These are phyloP conservation scores for Sinonovacula constricta DNA, from an alignment of 1,140 invertebrate species.

Conservation along the genomic window DNA sequence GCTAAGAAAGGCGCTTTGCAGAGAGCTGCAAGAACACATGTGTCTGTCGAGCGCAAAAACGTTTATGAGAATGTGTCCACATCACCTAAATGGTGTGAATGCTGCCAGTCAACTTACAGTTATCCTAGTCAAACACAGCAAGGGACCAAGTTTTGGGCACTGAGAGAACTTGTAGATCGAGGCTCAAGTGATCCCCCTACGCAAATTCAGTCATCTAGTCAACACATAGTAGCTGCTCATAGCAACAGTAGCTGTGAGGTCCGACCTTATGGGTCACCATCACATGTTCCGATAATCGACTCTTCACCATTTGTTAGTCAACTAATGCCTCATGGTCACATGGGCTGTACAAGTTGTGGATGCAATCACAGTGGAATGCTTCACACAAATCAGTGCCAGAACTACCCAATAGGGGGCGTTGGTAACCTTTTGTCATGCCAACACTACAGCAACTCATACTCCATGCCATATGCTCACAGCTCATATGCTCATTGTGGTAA, in stretches of 20 bases:
- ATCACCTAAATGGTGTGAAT: conserved; percentile 41
- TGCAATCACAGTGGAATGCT: conserved; percentile 51
- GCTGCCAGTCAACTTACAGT: conserved; percentile 45
- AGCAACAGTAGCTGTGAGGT: conserved; percentile 29
- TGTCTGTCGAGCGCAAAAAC: conserved; percentile 31
- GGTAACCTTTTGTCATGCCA: conserved; percentile 57
- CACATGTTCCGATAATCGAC: conserved; percentile 34
- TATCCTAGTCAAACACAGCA: conserved; percentile 32
- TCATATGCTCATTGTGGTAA: conserved; percentile 55
- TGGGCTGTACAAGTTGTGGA: conserved; percentile 42
- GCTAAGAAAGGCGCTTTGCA: conserved; percentile 40
- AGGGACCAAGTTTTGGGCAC: conserved; percentile 22
- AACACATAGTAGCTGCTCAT: conserved; percentile 50
- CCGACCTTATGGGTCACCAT: conserved; percentile 35
- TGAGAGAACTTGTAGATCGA: conserved; percentile 47
- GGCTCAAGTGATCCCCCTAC: conserved; percentile 51
- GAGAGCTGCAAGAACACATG: conserved; percentile 42
- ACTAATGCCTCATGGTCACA: conserved; percentile 46
- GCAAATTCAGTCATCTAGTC: conserved; percentile 42
- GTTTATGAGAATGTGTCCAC: conserved; percentile 27
- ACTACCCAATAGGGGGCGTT: conserved; percentile 59
- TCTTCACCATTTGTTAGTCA: conserved; percentile 38
- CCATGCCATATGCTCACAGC: conserved; percentile 54
- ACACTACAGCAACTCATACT: conserved; percentile 58
- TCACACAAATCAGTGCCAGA: conserved; percentile 59